Percentiles rank a stretch among this genome's conserved stretches.
Conservation (phyloP, 2,113 vertebrate species). For the Chlamydotis undulata region DNA sequence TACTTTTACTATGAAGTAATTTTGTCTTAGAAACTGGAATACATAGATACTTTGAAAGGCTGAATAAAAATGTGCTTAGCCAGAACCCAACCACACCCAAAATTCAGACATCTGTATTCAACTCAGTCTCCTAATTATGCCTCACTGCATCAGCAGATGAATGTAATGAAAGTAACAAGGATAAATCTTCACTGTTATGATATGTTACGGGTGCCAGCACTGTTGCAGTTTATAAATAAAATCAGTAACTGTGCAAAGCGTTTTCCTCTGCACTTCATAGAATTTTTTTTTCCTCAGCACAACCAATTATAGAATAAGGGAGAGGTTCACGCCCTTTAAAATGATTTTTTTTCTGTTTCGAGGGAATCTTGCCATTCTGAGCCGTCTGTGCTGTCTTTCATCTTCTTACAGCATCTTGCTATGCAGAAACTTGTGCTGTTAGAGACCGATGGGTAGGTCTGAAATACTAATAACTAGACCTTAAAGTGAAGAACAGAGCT, state of each 20-base stretch:
- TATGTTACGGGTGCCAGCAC: background rate
- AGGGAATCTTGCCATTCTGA: background rate
- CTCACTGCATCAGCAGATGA: conserved; percentile 25
- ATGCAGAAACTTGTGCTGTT: background rate
- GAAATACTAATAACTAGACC: background rate
- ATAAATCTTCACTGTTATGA: conserved; percentile 1
- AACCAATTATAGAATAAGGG: background rate
- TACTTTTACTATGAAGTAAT: background rate
- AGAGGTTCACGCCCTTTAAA: fast-evolving
- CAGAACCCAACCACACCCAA: background rate
- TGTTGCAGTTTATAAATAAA: background rate
- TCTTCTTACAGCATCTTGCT: background rate
- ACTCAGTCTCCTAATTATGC: conserved; percentile 27
- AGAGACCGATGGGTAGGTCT: background rate
- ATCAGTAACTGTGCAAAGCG: background rate
- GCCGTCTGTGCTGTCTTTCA: background rate
- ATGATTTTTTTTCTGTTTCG: background rate
- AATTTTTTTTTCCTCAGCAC: background rate
- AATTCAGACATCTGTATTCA: conserved; percentile 2
- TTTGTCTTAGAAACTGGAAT: background rate
- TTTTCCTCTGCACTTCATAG: background rate
- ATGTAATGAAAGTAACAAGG: background rate
- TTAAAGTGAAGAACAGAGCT: background rate
- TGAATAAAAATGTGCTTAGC: background rate
- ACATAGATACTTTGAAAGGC: background rate